Evolutionary conservation across 1,140 invertebrate species (phyloP).

Genomic region (Tachypleus tridentatus): DNA sequence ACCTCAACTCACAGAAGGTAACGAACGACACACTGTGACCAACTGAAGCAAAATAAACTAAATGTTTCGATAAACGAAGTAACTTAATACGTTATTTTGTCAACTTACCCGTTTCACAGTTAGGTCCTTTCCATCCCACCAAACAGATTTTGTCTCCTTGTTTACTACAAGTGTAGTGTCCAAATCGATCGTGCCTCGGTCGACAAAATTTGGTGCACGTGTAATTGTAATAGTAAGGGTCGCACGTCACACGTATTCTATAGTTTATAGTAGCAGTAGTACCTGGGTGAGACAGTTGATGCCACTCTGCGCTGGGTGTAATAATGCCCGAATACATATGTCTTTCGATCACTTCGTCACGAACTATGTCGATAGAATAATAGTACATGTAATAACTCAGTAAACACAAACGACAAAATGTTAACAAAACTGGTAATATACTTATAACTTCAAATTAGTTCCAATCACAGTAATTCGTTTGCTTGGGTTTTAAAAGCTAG

Average conservation of each 20-base stretch:
- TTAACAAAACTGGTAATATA: no score
- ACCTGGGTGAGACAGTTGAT: conserved; percentile 60
- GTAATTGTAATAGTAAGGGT: conserved; percentile 78
- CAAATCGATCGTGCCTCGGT: conserved; percentile 78
- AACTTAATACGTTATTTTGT: background rate
- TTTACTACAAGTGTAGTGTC: conserved; percentile 83
- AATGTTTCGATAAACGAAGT: no score
- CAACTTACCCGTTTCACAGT: conserved; percentile 84
- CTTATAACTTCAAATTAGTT: no score
- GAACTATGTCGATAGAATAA: conserved; percentile 33
- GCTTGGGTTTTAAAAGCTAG: no score
- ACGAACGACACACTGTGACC: no score
- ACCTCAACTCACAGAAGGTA: no score
- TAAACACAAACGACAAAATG: no score
- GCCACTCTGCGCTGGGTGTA: conserved; percentile 75
- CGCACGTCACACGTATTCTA: conserved; percentile 72
- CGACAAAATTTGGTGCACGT: conserved; percentile 81
- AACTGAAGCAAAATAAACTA: no score
- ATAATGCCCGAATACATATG: conserved; percentile 80
- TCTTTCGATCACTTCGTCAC: conserved; percentile 61
- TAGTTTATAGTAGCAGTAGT: conserved; percentile 35
- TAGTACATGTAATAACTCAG: no score
- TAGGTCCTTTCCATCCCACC: conserved; percentile 78
- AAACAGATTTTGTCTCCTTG: conserved; percentile 72
- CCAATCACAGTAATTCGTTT: no score